Percentiles rank a stretch among this genome's conserved stretches.
Evolutionary conservation across 2,113 vertebrate genomes (phyloP).

Genomic region (Tympanuchus pallidicinctus): DNA sequence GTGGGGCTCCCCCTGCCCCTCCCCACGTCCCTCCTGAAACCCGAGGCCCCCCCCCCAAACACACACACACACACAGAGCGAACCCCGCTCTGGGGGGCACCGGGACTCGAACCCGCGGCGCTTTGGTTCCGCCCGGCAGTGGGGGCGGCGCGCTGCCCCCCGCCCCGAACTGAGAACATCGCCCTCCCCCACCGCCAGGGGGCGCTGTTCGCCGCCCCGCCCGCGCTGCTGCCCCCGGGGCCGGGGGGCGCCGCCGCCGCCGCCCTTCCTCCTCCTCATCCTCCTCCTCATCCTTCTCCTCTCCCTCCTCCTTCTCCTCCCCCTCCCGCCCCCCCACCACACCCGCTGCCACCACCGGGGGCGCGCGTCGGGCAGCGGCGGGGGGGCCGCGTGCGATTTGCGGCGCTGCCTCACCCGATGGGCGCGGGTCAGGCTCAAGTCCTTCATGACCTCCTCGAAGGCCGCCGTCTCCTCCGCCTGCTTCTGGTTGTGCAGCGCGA

Average conservation of each 20-base stretch:
- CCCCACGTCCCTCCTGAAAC: not conserved
- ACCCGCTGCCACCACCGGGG: not conserved
- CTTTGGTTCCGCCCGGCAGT: no score
- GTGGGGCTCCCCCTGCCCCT: no score
- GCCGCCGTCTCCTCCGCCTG: conserved; percentile 96
- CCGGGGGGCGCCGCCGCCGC: not conserved
- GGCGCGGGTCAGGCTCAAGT: conserved; percentile 92
- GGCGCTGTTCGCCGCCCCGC: conserved; percentile 2
- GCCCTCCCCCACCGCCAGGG: not conserved
- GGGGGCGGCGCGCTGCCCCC: not conserved
- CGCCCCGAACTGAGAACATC: not conserved
- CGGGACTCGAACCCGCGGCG: no score
- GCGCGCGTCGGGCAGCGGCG: not conserved
- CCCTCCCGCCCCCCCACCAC: not conserved
- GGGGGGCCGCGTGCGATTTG: no score
- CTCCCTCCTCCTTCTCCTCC: not conserved
- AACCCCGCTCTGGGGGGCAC: no score
- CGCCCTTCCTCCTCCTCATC: no score
- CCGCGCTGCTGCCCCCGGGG: not conserved
- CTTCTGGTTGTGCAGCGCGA: conserved; percentile 95
- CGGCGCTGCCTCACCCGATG: conserved; percentile 85
- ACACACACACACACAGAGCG: no score
- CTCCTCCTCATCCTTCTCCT: no score
- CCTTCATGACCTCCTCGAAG: conserved; percentile 97
- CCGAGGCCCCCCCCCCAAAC: no score